Percentiles rank a stretch among this genome's conserved stretches.
Conservation (phyloP, 2,888 invertebrate species). For the Sepioteuthis lessoniana region DNA sequence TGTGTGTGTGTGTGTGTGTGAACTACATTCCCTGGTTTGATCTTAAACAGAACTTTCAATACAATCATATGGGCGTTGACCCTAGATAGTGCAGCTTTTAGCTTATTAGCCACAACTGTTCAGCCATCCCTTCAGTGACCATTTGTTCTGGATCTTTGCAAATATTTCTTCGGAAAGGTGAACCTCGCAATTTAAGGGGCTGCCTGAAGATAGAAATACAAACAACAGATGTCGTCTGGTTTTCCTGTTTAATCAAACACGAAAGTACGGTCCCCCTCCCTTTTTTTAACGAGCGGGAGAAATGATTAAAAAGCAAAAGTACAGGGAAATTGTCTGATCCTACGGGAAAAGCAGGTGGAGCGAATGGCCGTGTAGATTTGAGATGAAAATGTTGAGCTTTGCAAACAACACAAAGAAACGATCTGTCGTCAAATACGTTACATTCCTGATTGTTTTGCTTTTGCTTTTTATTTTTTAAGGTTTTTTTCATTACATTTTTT, state of each 20-base stretch:
- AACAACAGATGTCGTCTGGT: conserved; percentile 5
- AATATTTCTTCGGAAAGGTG: neutral
- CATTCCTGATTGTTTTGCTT: neutral
- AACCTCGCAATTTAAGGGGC: neutral
- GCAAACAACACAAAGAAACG: neutral
- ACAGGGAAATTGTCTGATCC: neutral
- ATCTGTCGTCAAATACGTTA: neutral
- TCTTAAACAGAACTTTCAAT: too few species aligned
- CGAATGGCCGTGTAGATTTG: neutral
- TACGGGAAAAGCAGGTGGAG: neutral
- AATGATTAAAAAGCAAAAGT: neutral
- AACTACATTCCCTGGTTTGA: too few species aligned
- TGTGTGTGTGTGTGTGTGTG: too few species aligned
- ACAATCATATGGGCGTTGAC: too few species aligned
- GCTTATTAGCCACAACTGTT: too few species aligned
- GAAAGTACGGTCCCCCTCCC: neutral
- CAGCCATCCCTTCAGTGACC: neutral
- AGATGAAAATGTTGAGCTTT: neutral
- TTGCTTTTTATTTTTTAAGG: too few species aligned
- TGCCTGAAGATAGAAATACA: neutral
- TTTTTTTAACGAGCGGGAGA: too few species aligned
- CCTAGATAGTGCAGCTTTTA: too few species aligned
- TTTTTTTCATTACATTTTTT: too few species aligned
- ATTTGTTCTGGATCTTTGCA: neutral
- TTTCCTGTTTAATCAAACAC: neutral